Conservation (phyloP, 2,113 vertebrate species). For the Cyrtonyx montezumae region DNA sequence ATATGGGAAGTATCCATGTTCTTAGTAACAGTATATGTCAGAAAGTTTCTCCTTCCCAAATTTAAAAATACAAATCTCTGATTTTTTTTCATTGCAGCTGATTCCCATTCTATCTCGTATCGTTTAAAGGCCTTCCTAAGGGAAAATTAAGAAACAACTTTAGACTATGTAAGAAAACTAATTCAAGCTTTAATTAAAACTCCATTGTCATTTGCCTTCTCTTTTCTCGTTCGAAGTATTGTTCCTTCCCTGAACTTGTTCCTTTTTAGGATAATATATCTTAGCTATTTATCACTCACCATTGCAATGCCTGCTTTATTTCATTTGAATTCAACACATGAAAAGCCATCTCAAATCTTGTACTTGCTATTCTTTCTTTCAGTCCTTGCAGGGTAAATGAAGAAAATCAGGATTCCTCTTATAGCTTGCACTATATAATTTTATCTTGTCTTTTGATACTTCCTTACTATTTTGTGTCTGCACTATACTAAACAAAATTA, state of each 20-base stretch:
- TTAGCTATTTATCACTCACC: rapidly evolving
- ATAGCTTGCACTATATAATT: not conserved
- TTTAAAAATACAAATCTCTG: rapidly evolving
- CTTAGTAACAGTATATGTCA: not conserved
- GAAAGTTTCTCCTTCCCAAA: not conserved
- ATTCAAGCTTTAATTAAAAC: conserved; percentile 1
- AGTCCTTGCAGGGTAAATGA: not conserved
- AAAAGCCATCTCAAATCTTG: not conserved
- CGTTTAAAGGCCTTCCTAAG: not conserved
- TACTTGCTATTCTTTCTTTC: not conserved
- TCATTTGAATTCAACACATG: not conserved
- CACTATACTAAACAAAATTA: not conserved
- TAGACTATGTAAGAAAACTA: not conserved
- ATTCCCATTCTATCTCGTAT: not conserved
- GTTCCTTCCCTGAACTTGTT: not conserved
- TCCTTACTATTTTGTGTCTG: not conserved
- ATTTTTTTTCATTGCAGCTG: not conserved
- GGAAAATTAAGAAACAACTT: not conserved
- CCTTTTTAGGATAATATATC: not conserved
- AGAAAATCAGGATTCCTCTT: not conserved
- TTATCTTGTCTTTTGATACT: not conserved
- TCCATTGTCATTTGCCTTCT: not conserved
- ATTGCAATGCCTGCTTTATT: not conserved
- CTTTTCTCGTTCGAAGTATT: not conserved
- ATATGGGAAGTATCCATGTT: not conserved